phyloP scores from a whole-genome alignment of 2,797 vertebrate genomes.

The Enteromius afrohamiltoni region DNA sequence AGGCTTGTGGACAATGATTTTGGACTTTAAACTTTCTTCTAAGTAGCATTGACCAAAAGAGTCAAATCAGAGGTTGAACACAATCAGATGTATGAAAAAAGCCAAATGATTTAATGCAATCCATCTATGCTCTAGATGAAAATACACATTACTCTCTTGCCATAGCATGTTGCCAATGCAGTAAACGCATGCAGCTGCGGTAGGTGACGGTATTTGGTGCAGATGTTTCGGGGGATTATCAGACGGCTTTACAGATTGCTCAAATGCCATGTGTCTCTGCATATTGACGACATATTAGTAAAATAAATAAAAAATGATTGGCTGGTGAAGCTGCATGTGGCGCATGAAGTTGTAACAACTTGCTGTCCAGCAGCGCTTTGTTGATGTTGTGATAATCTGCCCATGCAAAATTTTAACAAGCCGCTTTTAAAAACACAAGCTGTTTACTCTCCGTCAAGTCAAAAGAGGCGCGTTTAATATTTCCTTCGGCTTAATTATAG shows the following conservation, averaged over 20 bases:
- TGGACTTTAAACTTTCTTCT: constrained; percentile 4
- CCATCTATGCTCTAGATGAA: not conserved
- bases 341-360: not conserved
- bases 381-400: not conserved
- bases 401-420: constrained; percentile 10
- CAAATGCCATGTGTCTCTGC: constrained; percentile 29
- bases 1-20: not conserved
- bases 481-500: constrained; percentile 30
- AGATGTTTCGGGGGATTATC: constrained; percentile 32
- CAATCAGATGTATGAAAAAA: not conserved
- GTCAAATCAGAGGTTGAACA: not conserved
- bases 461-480: constrained; percentile 9
- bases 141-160: not conserved
- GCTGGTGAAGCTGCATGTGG: not conserved
- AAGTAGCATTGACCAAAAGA: not conserved
- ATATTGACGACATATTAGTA: constrained; percentile 50
- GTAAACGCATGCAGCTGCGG: not conserved
- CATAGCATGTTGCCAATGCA: not conserved
- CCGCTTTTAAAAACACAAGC: not conserved
- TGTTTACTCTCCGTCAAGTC: constrained; percentile 22
- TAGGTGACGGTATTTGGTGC: not conserved
- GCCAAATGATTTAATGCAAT: not conserved
- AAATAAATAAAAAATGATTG: constrained; percentile 28
- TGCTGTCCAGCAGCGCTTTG: not conserved
- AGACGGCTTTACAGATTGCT: constrained; percentile 29